Evolutionary conservation across 2,888 invertebrate genomes (phyloP), one percentile per base, ranked within the genome.

Genomic region (Pterobdella sp.): DNA sequence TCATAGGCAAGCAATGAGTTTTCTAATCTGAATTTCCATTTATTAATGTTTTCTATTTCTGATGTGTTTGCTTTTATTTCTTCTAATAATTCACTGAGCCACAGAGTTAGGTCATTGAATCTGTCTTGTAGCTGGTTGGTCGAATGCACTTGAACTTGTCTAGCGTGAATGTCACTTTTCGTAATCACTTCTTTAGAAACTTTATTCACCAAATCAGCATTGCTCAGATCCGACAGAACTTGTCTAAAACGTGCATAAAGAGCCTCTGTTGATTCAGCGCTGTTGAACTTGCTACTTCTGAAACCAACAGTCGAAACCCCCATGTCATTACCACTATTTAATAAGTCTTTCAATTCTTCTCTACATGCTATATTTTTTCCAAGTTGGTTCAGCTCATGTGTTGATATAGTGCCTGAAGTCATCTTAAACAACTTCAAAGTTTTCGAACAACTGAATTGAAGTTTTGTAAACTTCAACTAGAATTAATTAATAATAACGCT

Each of bases 251-350:
- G 82, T 10, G 81, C 76, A 78, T 84, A 84, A 76, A 83, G 83
- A 68, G 78, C 81, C 73, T 84, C 83, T 74, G 81, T 81, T 83
- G 84, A 84, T 77, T 84, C 84, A 37, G 81, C 77, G 26, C 82
- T 82, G 75, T 82, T 84, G 77, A 81, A 83, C 77, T 83, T 84
- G 52, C 81, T 79, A 29, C 81, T 78, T 37, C 84, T 78, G 76
- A 79, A 84, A 7, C 84, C 84, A 78, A 82, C 80, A 0, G 84
- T 84, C 3, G 82, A 82, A 64, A 84, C 83, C 14, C 84, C 84
- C 80, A 83, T 81, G 76, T 83, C 82, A 75, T 82, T 81, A 2
- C 84, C 84, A 26, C 81, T 82, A 76, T 83, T 83, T 26, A 56
- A 22, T 4, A 56, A 3, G n/a, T 56, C n/a, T 14, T 56, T 22